A percentile compares a stretch with the other conserved stretches of the same genome.
These are phyloP conservation scores for Alethe castanea DNA, from an alignment of 2,113 vertebrate genomes.

Conservation along the genomic window DNA sequence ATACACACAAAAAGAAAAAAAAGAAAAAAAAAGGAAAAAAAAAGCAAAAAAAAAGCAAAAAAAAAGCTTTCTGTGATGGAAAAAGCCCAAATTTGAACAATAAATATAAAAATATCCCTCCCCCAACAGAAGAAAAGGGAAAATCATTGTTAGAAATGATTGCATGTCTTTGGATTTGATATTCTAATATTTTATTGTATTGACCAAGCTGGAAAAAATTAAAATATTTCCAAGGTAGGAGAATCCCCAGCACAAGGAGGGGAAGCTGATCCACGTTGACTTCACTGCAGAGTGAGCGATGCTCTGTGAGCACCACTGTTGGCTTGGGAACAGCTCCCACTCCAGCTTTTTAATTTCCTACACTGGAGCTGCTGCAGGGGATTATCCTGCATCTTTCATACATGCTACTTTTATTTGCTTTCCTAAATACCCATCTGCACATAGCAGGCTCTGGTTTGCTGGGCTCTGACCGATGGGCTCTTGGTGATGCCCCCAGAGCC, in stretches of 20 bases:
- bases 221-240: background rate
- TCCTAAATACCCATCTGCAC: background rate
- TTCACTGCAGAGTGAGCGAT: background rate
- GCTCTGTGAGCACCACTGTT: fast-evolving
- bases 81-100: background rate
- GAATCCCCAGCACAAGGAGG: background rate
- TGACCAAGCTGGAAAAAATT: background rate
- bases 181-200: background rate
- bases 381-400: background rate
- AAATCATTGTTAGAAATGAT: background rate
- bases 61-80: background rate
- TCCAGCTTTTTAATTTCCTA: background rate
- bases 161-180: background rate
- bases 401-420: background rate
- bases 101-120: background rate
- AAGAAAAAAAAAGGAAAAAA: background rate
- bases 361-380: background rate
- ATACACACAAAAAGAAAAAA: too few relatives aligned
- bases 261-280: fast-evolving
- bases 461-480: background rate
- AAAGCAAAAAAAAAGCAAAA: background rate
- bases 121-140: too few relatives aligned
- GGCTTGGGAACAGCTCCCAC: background rate
- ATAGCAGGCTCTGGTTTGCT: background rate
- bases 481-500: background rate